Percentiles rank a stretch among this genome's conserved stretches.
Conservation (phyloP, 2,888 invertebrate genomes). For the Strigamia transsilvanica region DNA sequence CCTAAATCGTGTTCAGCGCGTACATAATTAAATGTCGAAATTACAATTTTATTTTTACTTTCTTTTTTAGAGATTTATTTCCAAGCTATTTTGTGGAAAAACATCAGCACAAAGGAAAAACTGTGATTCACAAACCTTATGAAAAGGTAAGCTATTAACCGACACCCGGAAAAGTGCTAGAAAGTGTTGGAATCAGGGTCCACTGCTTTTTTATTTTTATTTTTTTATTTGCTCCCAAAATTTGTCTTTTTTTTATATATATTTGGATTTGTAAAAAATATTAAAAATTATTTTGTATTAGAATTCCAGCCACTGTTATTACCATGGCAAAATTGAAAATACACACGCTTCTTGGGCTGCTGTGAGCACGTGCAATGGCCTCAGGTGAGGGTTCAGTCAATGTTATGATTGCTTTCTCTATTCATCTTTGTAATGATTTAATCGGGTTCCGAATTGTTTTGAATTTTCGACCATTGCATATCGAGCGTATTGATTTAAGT, state of each 20-base stretch:
- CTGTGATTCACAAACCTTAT: conserved; percentile 69
- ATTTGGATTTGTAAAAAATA: neutral
- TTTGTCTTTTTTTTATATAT: neutral
- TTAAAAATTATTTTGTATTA: conserved; percentile 63
- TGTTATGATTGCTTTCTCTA: neutral
- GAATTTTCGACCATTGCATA: neutral
- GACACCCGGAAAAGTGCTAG: conserved; percentile 50
- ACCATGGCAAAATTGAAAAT: conserved; percentile 77
- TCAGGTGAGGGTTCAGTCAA: conserved; percentile 61
- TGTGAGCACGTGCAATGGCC: conserved; percentile 80
- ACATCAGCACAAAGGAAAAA: conserved; percentile 70
- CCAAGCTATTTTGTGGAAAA: conserved; percentile 74
- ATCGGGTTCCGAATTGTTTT: neutral
- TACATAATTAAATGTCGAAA: too few species aligned
- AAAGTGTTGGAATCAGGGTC: neutral
- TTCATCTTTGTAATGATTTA: neutral
- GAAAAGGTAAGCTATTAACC: conserved; percentile 66
- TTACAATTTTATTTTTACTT: conserved; percentile 11
- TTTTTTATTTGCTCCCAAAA: neutral
- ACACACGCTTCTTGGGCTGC: conserved; percentile 80
- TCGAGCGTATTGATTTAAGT: neutral
- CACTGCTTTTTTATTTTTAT: conserved; percentile 1
- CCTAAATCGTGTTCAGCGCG: too few species aligned
- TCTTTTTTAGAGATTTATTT: conserved; percentile 70
- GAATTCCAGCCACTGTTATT: conserved; percentile 80